Conservation (phyloP, 1,140 invertebrate species). For the Anastatus disparis region DNA sequence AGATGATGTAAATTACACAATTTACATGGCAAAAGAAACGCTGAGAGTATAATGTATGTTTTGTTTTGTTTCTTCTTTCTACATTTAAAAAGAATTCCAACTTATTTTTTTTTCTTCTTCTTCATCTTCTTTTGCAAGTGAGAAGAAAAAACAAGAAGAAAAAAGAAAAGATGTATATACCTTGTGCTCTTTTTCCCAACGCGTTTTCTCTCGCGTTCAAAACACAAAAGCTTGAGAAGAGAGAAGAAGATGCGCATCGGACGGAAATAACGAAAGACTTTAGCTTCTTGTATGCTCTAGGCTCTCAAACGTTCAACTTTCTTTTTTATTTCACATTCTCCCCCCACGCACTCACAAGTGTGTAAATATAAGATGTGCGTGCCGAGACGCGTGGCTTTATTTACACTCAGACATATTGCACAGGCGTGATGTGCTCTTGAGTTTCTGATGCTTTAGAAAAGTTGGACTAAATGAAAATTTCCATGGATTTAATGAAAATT, state of each 20-base stretch:
- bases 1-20: conserved; percentile 33
- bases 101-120: background rate
- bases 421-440: background rate
- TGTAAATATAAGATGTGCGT: conserved; percentile 16
- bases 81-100: too few relatives aligned
- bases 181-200: background rate
- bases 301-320: too few relatives aligned
- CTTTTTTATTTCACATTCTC: too few relatives aligned
- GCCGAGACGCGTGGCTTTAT: conserved; percentile 9
- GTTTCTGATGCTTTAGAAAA: background rate
- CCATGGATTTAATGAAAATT: background rate
- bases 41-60: too few relatives aligned
- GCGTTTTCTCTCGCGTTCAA: background rate
- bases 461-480: background rate
- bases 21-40: conserved; percentile 19
- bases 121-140: too few relatives aligned
- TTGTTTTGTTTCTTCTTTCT: too few relatives aligned
- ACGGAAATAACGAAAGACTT: conserved; percentile 24
- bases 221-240: background rate
- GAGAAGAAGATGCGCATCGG: background rate
- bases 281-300: background rate
- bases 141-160: too few relatives aligned
- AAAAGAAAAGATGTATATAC: too few relatives aligned
- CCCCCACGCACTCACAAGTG: too few relatives aligned
- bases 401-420: conserved; percentile 13